phyloP scores from a whole-genome alignment of 2,888 invertebrate genomes.

The Cybosia mesomella region DNA sequence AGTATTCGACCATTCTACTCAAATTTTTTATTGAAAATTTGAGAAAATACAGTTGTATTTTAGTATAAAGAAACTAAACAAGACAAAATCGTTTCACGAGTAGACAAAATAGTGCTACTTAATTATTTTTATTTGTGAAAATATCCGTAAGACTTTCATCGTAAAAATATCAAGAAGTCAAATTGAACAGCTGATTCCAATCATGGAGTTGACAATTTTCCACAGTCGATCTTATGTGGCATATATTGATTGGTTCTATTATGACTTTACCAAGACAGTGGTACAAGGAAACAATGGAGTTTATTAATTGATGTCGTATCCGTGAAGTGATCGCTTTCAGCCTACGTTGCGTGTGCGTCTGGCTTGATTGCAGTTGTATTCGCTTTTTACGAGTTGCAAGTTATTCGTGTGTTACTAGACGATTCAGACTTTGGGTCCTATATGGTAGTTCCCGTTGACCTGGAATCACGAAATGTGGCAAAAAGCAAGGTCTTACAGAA shows the following conservation, averaged over 20 bases:
- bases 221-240: neutral
- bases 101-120: neutral
- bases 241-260: neutral
- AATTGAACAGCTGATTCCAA: neutral
- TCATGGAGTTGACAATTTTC: neutral
- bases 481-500: too few relatives aligned
- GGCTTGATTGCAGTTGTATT: slow-evolving; percentile 27
- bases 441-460: too few relatives aligned
- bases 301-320: slow-evolving; percentile 38
- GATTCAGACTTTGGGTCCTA: too few relatives aligned
- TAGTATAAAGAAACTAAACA: too few relatives aligned
- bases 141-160: too few relatives aligned
- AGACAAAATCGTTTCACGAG: neutral
- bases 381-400: slow-evolving; percentile 24
- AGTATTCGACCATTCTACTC: too few relatives aligned
- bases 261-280: slow-evolving; percentile 28
- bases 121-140: too few relatives aligned
- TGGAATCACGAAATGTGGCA: too few relatives aligned
- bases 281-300: slow-evolving; percentile 39
- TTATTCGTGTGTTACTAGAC: neutral
- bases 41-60: too few relatives aligned
- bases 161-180: neutral
- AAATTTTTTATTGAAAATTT: too few relatives aligned
- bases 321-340: slow-evolving; percentile 32
- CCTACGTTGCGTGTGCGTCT: slow-evolving; percentile 35